Evolutionary conservation across 2,797 vertebrate genomes (phyloP).

Genomic region (Adelosebastes latens): DNA sequence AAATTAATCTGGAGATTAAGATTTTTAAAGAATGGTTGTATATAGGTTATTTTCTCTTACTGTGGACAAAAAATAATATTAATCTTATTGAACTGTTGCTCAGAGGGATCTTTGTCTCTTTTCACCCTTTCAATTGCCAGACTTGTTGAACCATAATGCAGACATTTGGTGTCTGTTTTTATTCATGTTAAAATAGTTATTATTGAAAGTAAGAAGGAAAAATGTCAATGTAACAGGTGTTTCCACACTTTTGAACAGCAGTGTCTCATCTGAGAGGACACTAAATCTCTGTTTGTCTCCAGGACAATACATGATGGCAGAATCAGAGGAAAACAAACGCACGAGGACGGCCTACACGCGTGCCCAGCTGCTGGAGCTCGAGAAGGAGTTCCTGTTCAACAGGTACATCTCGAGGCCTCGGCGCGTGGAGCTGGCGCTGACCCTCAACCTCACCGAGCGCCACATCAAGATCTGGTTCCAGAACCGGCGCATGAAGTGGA

Average conservation of each 20-base stretch:
- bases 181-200: too few species aligned
- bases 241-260: not conserved
- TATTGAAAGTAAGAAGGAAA: not conserved
- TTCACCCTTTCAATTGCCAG: too few species aligned
- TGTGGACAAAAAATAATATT: not conserved
- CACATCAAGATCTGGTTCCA: conserved; percentile 99
- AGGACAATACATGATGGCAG: conserved; percentile 89
- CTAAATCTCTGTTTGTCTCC: not conserved
- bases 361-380: conserved; percentile 95
- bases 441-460: conserved; percentile 95
- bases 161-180: too few species aligned
- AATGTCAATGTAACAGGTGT: not conserved
- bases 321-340: conserved; percentile 95
- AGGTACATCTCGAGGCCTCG: conserved; percentile 97
- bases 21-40: not conserved
- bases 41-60: not conserved
- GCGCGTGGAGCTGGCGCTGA: conserved; percentile 94
- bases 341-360: conserved; percentile 97
- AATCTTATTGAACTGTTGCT: too few species aligned
- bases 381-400: conserved; percentile 98
- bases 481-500: conserved; percentile 98
- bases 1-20: not conserved
- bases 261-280: not conserved
- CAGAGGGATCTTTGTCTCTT: too few species aligned
- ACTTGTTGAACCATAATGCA: too few species aligned